Evolutionary conservation across 2,113 vertebrate species (phyloP).

Genomic region (Carassius gibelio): DNA sequence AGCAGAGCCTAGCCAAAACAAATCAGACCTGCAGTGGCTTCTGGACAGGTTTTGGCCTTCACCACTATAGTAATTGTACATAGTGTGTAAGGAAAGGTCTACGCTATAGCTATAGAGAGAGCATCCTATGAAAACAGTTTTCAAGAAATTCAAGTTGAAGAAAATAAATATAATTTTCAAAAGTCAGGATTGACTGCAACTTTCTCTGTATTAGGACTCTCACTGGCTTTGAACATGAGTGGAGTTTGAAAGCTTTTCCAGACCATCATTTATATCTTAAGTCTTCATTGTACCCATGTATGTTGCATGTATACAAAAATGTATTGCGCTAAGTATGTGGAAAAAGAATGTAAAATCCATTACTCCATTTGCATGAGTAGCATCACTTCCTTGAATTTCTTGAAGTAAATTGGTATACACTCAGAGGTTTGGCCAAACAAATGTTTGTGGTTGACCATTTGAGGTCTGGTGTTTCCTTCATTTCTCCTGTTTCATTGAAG

Average conservation of each 20-base stretch:
- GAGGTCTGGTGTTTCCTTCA: slow-evolving; percentile 40
- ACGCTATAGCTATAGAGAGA: slow-evolving; percentile 43
- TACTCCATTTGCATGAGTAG: not conserved
- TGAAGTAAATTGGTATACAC: not conserved
- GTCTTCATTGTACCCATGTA: not conserved
- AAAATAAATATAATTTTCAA: not conserved
- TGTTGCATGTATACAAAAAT: not conserved
- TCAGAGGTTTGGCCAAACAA: slow-evolving; percentile 13
- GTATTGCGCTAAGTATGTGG: not conserved
- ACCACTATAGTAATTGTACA: slow-evolving; percentile 71
- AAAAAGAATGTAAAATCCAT: not conserved
- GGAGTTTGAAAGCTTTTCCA: not conserved
- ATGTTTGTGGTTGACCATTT: slow-evolving; percentile 28
- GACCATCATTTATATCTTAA: not conserved
- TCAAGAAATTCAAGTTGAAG: not conserved
- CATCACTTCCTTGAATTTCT: slow-evolving; percentile 22
- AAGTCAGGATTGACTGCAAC: not conserved
- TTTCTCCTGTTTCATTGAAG: slow-evolving; percentile 2
- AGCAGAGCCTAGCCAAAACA: slow-evolving; percentile 82
- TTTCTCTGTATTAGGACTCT: not conserved
- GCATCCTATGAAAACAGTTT: not conserved
- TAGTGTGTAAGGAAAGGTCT: slow-evolving; percentile 65
- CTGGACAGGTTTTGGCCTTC: slow-evolving; percentile 75
- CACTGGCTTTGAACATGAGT: not conserved
- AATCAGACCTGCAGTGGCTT: slow-evolving; percentile 78